Percentiles rank a stretch among this genome's conserved stretches.
Evolutionary conservation across 2,797 vertebrate genomes (phyloP).

Genomic region (Acestrorhynchus altus): DNA sequence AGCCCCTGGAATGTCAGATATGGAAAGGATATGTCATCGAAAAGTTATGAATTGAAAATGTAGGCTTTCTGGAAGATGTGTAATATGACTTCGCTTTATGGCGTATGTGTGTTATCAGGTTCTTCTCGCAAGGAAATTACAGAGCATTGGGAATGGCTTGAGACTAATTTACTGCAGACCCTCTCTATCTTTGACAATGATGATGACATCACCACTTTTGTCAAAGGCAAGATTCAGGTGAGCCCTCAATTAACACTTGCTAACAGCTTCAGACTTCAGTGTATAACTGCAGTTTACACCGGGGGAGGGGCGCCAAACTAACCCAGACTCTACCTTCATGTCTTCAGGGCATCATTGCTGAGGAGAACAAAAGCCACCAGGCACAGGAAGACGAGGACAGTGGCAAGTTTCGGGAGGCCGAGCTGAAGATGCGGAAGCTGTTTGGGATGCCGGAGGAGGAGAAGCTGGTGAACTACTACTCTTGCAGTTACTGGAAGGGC

Average conservation of each 20-base stretch:
- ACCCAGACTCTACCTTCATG: not conserved
- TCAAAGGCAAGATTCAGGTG: constrained; percentile 97
- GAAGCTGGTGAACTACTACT: constrained; percentile 97
- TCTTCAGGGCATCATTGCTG: constrained; percentile 92
- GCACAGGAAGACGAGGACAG: constrained; percentile 90
- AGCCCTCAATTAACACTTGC: not conserved
- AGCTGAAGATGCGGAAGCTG: constrained; percentile 93
- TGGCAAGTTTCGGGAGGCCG: constrained; percentile 94
- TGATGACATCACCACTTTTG: constrained; percentile 94
- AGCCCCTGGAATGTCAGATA: too few species aligned
- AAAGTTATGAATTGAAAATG: not conserved
- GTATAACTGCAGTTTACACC: not conserved
- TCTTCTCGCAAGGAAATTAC: constrained; percentile 95
- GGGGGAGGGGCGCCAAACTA: not conserved
- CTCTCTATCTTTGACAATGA: constrained; percentile 96
- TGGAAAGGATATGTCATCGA: too few species aligned
- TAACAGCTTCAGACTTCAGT: not conserved
- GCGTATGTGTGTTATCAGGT: constrained; percentile 71
- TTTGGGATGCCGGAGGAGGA: constrained; percentile 97
- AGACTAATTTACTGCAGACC: constrained; percentile 93
- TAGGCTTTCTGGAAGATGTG: not conserved
- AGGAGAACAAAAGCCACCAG: constrained; percentile 89
- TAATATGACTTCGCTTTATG: constrained; percentile 12
- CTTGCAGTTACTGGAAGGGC: constrained; percentile 98
- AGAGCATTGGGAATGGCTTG: constrained; percentile 96